Percentiles rank a stretch among this genome's conserved stretches.
Conservation (phyloP, 2,113 vertebrate genomes). For the Montifringilla adamsi region DNA sequence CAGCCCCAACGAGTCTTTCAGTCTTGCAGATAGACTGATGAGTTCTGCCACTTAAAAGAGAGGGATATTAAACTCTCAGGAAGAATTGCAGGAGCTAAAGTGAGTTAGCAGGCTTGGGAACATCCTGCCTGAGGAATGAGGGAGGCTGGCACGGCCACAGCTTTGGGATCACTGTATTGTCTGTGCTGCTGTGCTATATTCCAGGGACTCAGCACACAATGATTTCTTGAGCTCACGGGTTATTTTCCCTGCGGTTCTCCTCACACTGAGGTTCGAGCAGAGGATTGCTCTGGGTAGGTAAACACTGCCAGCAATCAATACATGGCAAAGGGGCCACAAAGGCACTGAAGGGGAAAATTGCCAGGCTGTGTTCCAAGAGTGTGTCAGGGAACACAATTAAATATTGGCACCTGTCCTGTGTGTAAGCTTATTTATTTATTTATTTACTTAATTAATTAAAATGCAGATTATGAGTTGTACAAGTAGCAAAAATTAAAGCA, state of each 20-base stretch:
- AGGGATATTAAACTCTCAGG: neutral
- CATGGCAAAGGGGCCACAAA: neutral
- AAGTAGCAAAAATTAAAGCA: neutral
- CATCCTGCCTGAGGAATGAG: neutral
- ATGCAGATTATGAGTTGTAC: neutral
- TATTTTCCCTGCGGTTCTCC: neutral
- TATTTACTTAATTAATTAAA: neutral
- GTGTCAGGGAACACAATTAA: conserved; percentile 23
- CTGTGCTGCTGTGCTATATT: neutral
- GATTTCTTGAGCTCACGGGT: neutral
- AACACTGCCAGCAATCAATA: conserved; percentile 4
- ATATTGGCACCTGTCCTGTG: neutral
- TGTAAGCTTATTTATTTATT: neutral
- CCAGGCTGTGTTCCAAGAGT: conserved; percentile 4
- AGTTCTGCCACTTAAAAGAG: neutral
- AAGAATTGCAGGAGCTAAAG: neutral
- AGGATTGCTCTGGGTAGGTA: neutral
- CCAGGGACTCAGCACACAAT: neutral
- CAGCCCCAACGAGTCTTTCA: neutral
- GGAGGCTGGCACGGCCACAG: neutral
- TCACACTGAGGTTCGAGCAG: neutral
- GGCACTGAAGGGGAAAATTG: conserved; percentile 42
- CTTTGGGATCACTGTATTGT: neutral
- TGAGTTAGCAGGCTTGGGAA: neutral
- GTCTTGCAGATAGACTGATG: neutral